Conservation (phyloP, 23 tunicate genomes). For the Trididemnum miniatum region DNA sequence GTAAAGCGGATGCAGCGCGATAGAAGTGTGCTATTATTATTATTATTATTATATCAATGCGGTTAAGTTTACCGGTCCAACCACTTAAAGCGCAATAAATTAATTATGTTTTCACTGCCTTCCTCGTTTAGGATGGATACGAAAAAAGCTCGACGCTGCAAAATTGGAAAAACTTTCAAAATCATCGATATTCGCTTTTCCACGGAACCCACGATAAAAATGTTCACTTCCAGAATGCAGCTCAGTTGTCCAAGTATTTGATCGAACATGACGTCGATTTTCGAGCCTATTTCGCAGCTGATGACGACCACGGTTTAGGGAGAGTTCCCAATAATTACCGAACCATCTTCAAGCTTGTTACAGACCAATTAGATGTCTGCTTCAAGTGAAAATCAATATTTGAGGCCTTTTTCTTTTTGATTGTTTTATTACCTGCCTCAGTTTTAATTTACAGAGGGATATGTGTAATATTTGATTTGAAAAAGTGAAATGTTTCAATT, state of each 20-base stretch:
- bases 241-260: conserved; percentile 56
- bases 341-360: conserved; percentile 54
- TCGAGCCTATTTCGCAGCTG: conserved; percentile 68
- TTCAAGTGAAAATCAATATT: too few species aligned
- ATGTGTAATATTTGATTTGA: too few species aligned
- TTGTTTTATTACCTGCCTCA: too few species aligned
- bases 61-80: too few species aligned
- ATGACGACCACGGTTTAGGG: conserved; percentile 53
- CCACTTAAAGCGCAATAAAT: too few species aligned
- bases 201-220: conserved; percentile 88
- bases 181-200: conserved; percentile 49
- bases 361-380: conserved; percentile 35
- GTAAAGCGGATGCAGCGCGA: too few species aligned
- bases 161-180: conserved; percentile 41
- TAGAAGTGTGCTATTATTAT: too few species aligned
- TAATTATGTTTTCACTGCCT: too few species aligned
- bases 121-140: conserved; percentile 57
- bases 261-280: conserved; percentile 63
- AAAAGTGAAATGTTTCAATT: too few species aligned
- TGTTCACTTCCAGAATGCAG: conserved; percentile 85
- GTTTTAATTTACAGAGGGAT: too few species aligned
- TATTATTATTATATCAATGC: too few species aligned
- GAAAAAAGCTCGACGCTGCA: conserved; percentile 47
- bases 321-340: conserved; percentile 54
- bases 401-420: too few species aligned